phyloP scores from a whole-genome alignment of 2,113 vertebrate species.

The Platichthys flesus region DNA sequence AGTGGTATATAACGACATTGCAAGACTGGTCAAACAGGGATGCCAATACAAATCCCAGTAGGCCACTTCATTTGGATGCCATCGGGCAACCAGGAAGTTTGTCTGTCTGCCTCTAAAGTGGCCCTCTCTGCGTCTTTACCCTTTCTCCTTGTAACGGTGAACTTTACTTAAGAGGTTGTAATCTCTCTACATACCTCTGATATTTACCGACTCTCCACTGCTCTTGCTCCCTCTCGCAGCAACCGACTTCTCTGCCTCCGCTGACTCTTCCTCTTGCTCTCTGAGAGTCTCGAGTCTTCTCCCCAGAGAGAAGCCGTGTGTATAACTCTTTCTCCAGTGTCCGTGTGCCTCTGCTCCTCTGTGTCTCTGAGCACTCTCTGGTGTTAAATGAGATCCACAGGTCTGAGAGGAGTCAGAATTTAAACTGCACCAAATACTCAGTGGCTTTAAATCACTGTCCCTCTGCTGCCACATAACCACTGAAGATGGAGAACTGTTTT shows the following conservation, averaged over 20 bases:
- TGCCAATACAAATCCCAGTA: background rate
- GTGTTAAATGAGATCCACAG: constrained; percentile 33
- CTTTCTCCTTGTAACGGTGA: background rate
- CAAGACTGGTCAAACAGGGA: too few relatives aligned
- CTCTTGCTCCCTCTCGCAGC: background rate
- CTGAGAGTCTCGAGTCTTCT: background rate
- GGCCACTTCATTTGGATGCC: background rate
- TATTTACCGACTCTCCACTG: background rate
- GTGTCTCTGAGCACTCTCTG: constrained; percentile 7
- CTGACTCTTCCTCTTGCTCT: constrained; percentile 1
- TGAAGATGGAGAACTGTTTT: background rate
- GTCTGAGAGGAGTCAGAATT: constrained; percentile 18
- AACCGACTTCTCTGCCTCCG: background rate
- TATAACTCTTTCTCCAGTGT: constrained; percentile 2
- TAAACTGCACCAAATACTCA: constrained; percentile 22
- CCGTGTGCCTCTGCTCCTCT: constrained; percentile 21
- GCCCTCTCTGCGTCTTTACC: background rate
- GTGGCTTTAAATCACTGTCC: constrained; percentile 23
- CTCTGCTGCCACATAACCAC: constrained; percentile 13
- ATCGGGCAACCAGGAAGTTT: background rate
- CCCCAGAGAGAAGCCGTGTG: constrained; percentile 20
- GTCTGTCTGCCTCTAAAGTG: background rate
- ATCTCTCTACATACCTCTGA: background rate
- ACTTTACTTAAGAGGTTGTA: background rate
- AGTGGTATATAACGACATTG: background rate